These are phyloP conservation scores for Sarcophaga caerulescens DNA, from an alignment of 2,888 invertebrate species.

Conservation along the genomic window DNA sequence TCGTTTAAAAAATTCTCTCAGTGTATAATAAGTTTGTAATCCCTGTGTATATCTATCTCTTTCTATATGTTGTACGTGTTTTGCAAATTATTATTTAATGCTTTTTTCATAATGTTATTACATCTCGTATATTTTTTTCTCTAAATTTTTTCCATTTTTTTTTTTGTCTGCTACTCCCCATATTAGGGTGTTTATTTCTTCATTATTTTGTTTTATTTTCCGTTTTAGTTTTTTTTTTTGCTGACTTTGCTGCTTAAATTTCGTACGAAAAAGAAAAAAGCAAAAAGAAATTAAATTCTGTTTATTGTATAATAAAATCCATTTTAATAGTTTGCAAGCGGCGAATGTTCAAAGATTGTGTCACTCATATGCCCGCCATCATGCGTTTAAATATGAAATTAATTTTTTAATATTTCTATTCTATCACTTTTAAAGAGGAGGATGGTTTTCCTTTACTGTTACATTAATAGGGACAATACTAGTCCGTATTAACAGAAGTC, in stretches of 20 bases:
- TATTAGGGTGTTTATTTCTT: neutral
- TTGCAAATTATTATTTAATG: conserved; percentile 22
- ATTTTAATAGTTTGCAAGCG: conserved; percentile 25
- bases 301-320: conserved; percentile 48
- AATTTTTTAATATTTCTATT: no score
- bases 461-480: no score
- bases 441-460: no score
- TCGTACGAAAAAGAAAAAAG: neutral
- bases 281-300: neutral
- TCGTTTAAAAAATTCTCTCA: no score
- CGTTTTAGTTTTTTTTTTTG: neutral
- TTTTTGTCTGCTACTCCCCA: neutral
- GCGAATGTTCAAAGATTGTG: neutral
- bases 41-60: no score
- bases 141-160: neutral
- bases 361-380: neutral
- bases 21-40: no score
- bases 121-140: neutral
- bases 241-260: conserved; percentile 22
- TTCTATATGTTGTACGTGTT: neutral
- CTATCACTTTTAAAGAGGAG: no score
- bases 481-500: no score
- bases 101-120: neutral
- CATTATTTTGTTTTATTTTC: neutral
- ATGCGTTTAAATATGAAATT: no score